Evolutionary conservation across 2,113 vertebrate species (phyloP).

Genomic region (Urocitellus parryii): DNA sequence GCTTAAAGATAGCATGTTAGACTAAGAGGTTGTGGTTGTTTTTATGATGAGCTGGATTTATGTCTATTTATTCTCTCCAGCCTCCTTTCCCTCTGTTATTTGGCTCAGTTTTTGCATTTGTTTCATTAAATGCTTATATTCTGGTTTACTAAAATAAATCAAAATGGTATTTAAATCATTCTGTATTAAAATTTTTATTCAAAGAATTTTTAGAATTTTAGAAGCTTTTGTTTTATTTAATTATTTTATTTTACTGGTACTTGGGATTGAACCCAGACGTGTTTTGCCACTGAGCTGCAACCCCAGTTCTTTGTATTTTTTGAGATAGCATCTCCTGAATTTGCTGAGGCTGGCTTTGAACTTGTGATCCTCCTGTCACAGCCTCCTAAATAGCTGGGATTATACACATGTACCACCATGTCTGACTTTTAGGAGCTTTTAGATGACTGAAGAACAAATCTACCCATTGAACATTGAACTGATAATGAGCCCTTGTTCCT

Average conservation of each 20-base stretch:
- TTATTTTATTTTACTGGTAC: too few species aligned
- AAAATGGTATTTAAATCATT: constrained; percentile 8
- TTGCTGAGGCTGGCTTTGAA: too few species aligned
- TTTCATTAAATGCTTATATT: constrained; percentile 8
- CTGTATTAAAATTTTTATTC: background rate
- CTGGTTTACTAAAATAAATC: background rate
- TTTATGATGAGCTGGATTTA: background rate
- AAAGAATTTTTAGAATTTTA: constrained; percentile 14
- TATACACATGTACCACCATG: too few species aligned
- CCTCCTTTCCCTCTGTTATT: background rate
- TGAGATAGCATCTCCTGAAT: too few species aligned
- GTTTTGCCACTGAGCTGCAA: too few species aligned
- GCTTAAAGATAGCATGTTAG: background rate
- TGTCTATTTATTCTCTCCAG: fast-evolving
- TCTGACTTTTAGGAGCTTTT: background rate
- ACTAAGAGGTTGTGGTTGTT: fast-evolving
- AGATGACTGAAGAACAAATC: background rate
- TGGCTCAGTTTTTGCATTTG: background rate
- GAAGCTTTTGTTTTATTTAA: background rate
- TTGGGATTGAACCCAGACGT: too few species aligned
- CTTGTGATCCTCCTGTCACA: too few species aligned
- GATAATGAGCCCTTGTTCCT: background rate
- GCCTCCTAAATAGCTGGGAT: too few species aligned
- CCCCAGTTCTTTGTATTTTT: too few species aligned
- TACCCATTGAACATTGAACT: background rate